These are phyloP conservation scores for Leptarthrus brevirostris DNA, from an alignment of 2,888 invertebrate species.

Conservation along the genomic window DNA sequence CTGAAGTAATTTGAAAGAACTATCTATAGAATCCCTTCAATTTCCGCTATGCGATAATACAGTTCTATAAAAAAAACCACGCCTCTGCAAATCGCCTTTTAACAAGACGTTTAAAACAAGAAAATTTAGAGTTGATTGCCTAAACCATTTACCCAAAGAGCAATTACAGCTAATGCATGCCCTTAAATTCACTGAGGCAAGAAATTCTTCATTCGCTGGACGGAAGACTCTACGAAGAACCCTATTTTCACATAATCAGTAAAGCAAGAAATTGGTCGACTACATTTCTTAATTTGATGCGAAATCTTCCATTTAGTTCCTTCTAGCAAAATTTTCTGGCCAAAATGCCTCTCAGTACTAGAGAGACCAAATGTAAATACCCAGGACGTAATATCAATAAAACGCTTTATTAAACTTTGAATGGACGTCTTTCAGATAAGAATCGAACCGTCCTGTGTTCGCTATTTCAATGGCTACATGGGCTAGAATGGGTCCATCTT, in stretches of 20 bases:
- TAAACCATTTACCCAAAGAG: constrained; percentile 22
- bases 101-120: neutral
- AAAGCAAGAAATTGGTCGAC: constrained; percentile 49
- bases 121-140: constrained; percentile 19
- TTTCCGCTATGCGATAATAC: no score
- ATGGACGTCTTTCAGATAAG: constrained; percentile 52
- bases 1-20: no score
- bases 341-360: constrained; percentile 20
- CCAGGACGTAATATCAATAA: constrained; percentile 53
- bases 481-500: constrained; percentile 12
- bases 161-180: constrained; percentile 27
- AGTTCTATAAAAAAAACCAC: no score
- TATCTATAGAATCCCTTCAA: no score
- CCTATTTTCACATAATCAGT: constrained; percentile 48
- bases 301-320: constrained; percentile 33
- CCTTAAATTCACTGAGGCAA: constrained; percentile 32
- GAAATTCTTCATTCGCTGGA: neutral
- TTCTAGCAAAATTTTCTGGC: constrained; percentile 31
- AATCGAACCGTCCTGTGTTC: constrained; percentile 42
- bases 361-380: constrained; percentile 52
- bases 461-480: constrained; percentile 28
- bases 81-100: no score
- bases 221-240: neutral
- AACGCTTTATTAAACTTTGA: constrained; percentile 54
- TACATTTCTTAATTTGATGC: constrained; percentile 50